Evolutionary conservation across 2,888 invertebrate species (phyloP).

Genomic region (Megaustenia siamemsis): DNA sequence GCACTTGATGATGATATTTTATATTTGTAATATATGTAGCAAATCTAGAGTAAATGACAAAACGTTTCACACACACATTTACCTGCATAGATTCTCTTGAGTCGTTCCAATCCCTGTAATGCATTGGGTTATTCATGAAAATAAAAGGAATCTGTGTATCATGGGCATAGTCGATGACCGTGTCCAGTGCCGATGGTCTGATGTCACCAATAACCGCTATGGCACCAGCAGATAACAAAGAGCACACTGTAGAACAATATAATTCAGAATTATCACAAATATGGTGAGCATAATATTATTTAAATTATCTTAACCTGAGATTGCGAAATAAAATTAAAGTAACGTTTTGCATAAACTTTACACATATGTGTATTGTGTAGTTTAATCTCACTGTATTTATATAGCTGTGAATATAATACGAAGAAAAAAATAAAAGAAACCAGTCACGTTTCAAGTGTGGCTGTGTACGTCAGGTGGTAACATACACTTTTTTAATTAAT

Average conservation of each 20-base stretch:
- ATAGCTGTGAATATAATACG: too few relatives aligned
- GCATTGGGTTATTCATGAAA: slow-evolving; percentile 64
- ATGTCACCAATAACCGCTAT: slow-evolving; percentile 66
- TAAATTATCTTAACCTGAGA: not conserved
- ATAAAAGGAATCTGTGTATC: slow-evolving; percentile 69
- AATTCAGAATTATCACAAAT: not conserved
- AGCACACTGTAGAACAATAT: slow-evolving; percentile 62
- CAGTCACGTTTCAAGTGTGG: too few relatives aligned
- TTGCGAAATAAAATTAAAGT: too few relatives aligned
- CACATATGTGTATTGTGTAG: too few relatives aligned
- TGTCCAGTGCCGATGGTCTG: slow-evolving; percentile 61
- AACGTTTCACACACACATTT: not conserved
- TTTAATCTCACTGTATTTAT: too few relatives aligned
- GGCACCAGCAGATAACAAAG: slow-evolving; percentile 61
- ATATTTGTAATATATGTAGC: too few relatives aligned
- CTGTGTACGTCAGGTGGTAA: too few relatives aligned
- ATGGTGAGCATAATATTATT: not conserved
- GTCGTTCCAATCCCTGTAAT: slow-evolving; percentile 53
- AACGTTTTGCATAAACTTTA: too few relatives aligned
- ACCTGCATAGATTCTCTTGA: slow-evolving; percentile 45
- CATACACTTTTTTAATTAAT: too few relatives aligned
- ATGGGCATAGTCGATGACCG: slow-evolving; percentile 64
- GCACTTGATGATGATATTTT: too few relatives aligned
- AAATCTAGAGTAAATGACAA: too few relatives aligned
- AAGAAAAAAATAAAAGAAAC: too few relatives aligned